Base-by-base conservation (phyloP, 2,113 vertebrate genomes). In the Otis tarda region DNA sequence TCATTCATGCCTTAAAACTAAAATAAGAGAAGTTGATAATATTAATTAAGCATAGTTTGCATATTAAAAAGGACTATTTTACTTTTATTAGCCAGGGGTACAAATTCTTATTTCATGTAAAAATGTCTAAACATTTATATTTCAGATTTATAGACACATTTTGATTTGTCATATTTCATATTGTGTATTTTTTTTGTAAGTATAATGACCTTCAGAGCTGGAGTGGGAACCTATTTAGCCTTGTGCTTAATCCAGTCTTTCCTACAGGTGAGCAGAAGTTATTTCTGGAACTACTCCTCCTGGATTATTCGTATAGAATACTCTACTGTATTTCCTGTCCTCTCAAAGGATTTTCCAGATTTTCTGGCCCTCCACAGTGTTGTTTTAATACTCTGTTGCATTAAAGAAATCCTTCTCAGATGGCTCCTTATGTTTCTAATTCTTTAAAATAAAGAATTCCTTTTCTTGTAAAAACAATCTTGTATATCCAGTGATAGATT, bases 301-400 rank as follows among this genome's bases (percentile, higher is more conserved):
- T 93, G 49, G 20, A 14, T 89, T 85, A 50, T 71, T 87, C 7
- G 0, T 68, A 50, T 52, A 73, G 37, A 95, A 41, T 75, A 67
- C 20, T 70, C 33, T 23, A 76, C 37, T 83, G 2, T 74, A 60
- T 78, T 93, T 89, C 22, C 28, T 78, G 61, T 33, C 1, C 2
- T 50, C n/a, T 91, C 31, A 95, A 94, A 79, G 33, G 14, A 33
- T 94, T 95, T 96, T 87, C 81, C 91, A 95, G 70, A 76, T 76
- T 94, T 95, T 89, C 75, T 94, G 56, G 25, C 67, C 50, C 50
- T 83, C 37, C 35, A 33, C 13, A 55, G 14, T 65, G 59, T 68
- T 87, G 27, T 64, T 93, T 94, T 83, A 87, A 76, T 61, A n/a
- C 5, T 91, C 13, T 50, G 4, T 56, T 63, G 16, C 41, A 43